Conservation (phyloP, 2,113 vertebrate species). For the Coptodon rendalli region DNA sequence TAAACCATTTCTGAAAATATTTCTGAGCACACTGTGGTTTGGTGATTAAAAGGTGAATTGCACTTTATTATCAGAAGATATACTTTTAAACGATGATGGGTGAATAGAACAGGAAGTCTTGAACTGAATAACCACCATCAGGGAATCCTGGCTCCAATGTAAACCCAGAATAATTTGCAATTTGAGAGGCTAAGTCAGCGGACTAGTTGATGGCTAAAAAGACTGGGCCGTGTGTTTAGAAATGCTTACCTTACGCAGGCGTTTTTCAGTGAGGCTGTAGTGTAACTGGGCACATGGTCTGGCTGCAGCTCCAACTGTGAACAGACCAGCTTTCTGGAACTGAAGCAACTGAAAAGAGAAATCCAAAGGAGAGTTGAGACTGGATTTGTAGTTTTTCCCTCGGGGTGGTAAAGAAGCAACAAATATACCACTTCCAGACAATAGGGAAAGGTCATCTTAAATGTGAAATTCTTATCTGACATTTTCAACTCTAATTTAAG, state of each 20-base stretch:
- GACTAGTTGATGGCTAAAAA: background rate
- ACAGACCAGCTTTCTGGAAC: slow-evolving; percentile 74
- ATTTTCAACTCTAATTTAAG: background rate
- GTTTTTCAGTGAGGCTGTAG: slow-evolving; percentile 76
- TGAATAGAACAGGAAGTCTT: background rate
- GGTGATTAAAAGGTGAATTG: no score
- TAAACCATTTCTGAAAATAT: no score
- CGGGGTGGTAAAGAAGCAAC: background rate
- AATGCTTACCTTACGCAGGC: slow-evolving; percentile 69
- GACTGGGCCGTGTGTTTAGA: background rate
- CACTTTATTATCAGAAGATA: no score
- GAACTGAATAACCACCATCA: background rate
- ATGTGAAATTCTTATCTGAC: background rate
- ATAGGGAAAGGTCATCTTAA: background rate
- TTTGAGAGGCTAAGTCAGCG: no score
- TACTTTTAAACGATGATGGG: no score
- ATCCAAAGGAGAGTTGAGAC: background rate
- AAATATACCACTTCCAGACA: background rate
- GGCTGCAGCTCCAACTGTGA: slow-evolving; percentile 69
- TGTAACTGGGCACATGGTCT: slow-evolving; percentile 81
- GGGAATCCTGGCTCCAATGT: background rate
- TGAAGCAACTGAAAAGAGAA: slow-evolving; percentile 73
- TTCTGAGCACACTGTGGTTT: no score
- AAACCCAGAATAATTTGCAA: background rate
- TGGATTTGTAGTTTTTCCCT: background rate